A percentile compares a stretch with the other conserved stretches of the same genome.
Evolutionary conservation across 2,797 vertebrate genomes (phyloP).

Genomic region (Coreius guichenoti): DNA sequence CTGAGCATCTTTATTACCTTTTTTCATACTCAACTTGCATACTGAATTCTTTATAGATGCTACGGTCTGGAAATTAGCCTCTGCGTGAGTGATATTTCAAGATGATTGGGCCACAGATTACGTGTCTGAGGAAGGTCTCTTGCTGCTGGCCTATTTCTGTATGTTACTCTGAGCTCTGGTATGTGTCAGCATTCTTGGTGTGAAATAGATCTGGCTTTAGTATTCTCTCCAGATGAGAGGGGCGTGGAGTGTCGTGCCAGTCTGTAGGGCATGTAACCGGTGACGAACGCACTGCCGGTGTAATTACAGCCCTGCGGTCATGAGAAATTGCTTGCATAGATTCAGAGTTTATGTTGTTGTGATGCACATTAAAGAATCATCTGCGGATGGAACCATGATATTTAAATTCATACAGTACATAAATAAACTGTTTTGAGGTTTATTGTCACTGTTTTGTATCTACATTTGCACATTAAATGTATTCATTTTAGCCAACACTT

Average conservation of each 20-base stretch:
- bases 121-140: slow-evolving; percentile 24
- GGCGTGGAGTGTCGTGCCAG: slow-evolving; percentile 40
- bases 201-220: slow-evolving; percentile 53
- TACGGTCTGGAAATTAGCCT: slow-evolving; percentile 47
- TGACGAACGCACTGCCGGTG: slow-evolving; percentile 45
- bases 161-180: slow-evolving; percentile 42
- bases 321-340: slow-evolving; percentile 32
- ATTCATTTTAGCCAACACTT: background rate
- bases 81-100: slow-evolving; percentile 25
- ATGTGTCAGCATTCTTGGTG: slow-evolving; percentile 51
- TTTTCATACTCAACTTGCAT: slow-evolving; percentile 20
- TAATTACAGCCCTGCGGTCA: slow-evolving; percentile 53
- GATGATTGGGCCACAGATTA: slow-evolving; percentile 29
- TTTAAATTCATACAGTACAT: background rate
- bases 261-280: slow-evolving; percentile 42
- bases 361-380: slow-evolving; percentile 21
- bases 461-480: background rate
- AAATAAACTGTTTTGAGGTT: background rate
- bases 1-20: slow-evolving; percentile 51
- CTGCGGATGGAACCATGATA: background rate
- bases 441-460: background rate
- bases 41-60: slow-evolving; percentile 42
- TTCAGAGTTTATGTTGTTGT: slow-evolving; percentile 35
- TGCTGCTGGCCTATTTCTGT: slow-evolving; percentile 37
- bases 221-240: slow-evolving; percentile 42